Evolutionary conservation across 2,888 invertebrate genomes (phyloP).

Genomic region (Lepeophtheirus nordmannii): DNA sequence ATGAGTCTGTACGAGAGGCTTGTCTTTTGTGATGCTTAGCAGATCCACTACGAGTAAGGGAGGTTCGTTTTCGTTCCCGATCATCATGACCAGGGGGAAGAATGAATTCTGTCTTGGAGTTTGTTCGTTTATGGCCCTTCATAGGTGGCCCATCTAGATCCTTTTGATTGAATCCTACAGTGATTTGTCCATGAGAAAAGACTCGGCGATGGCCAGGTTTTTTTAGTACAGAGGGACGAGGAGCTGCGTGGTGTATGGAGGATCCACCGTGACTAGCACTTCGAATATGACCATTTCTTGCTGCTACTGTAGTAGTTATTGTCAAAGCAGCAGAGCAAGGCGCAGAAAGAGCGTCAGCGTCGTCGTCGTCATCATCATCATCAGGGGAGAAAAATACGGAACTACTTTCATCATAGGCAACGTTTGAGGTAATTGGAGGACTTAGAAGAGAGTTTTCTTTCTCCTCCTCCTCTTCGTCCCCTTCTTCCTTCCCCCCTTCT

Average conservation of each 20-base stretch:
- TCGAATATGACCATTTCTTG: constrained; percentile 46
- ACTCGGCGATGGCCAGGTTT: constrained; percentile 56
- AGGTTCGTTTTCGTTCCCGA: constrained; percentile 34
- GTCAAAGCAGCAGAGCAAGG: no score
- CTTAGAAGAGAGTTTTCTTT: neutral
- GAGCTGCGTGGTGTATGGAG: constrained; percentile 33
- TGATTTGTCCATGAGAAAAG: constrained; percentile 70
- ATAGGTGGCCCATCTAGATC: constrained; percentile 29
- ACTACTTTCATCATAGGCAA: no score
- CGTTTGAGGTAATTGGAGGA: no score
- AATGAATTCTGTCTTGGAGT: constrained; percentile 74
- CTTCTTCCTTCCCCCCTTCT: neutral
- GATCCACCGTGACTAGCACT: constrained; percentile 63
- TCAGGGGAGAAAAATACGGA: neutral
- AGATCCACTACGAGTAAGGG: neutral
- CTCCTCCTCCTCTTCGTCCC: neutral
- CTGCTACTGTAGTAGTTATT: no score
- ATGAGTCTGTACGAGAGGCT: constrained; percentile 30
- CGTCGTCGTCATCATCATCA: neutral
- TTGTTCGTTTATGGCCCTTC: constrained; percentile 45
- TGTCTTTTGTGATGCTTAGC: constrained; percentile 26
- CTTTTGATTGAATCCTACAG: constrained; percentile 41
- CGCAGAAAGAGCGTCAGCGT: no score
- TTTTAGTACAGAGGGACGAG: constrained; percentile 31
- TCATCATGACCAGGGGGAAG: constrained; percentile 72